These are phyloP conservation scores for Harpegnathos saltator DNA, from an alignment of 1,140 invertebrate species.

Conservation along the genomic window DNA sequence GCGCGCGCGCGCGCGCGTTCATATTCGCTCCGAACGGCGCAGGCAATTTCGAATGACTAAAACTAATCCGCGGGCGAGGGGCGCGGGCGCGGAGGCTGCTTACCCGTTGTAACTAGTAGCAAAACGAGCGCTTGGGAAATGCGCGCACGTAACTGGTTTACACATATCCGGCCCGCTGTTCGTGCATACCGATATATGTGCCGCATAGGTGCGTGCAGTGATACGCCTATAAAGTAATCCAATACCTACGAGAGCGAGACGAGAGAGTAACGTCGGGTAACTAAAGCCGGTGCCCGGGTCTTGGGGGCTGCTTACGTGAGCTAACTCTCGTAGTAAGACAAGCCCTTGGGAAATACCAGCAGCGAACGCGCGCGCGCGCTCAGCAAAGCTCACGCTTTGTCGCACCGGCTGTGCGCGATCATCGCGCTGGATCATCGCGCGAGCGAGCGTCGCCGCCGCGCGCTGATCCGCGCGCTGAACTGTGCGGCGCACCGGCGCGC, in stretches of 20 bases:
- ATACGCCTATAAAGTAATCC: constrained; percentile 62
- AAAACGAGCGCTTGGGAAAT: constrained; percentile 57
- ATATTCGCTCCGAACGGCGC: neutral
- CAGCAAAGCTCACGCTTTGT: constrained; percentile 47
- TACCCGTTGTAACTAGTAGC: constrained; percentile 59
- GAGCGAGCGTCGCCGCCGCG: neutral
- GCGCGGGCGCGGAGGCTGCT: constrained; percentile 29
- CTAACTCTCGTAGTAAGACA: constrained; percentile 56
- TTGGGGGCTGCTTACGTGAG: constrained; percentile 53
- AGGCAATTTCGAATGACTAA: constrained; percentile 50
- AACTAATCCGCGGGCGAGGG: constrained; percentile 62
- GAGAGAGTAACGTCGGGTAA: constrained; percentile 31
- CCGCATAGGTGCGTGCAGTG: constrained; percentile 58
- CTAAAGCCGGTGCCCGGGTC: constrained; percentile 43
- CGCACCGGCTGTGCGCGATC: no score
- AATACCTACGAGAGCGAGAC: constrained; percentile 58
- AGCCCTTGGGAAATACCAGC: constrained; percentile 56
- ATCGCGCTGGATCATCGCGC: neutral
- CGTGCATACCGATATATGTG: constrained; percentile 58
- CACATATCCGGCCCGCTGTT: constrained; percentile 48
- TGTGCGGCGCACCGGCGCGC: constrained; percentile 17
- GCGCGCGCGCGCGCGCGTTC: no score
- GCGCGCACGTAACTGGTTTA: constrained; percentile 59
- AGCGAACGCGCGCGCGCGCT: constrained; percentile 27
- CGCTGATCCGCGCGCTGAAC: neutral